Percentiles rank a stretch among this genome's conserved stretches.
Conservation (phyloP, 2,888 invertebrate species). For the Acleris laterana region DNA sequence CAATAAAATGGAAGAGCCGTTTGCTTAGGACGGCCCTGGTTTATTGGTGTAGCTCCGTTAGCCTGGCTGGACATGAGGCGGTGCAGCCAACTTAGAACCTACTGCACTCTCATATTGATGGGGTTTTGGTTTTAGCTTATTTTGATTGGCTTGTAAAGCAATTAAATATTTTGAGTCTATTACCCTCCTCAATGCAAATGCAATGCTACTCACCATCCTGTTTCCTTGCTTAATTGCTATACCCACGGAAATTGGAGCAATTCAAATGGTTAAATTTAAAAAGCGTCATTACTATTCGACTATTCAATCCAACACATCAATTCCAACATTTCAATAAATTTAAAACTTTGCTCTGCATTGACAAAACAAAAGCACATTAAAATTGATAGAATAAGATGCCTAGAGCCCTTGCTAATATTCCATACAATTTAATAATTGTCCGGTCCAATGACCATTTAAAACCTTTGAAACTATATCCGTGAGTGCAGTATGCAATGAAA, state of each 20-base stretch:
- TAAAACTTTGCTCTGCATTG: too few relatives aligned
- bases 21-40: constrained; percentile 15
- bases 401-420: background rate
- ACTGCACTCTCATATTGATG: background rate
- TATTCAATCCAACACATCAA: too few relatives aligned
- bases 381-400: too few relatives aligned
- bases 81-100: constrained; percentile 13
- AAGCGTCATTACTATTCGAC: too few relatives aligned
- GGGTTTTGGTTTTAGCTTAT: background rate
- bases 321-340: too few relatives aligned
- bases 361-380: too few relatives aligned
- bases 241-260: too few relatives aligned
- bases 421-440: constrained; percentile 1
- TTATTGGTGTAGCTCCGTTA: constrained; percentile 26
- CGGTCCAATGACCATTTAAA: constrained; percentile 36
- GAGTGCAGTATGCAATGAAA: constrained; percentile 42
- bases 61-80: constrained; percentile 13
- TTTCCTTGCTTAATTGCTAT: too few relatives aligned
- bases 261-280: too few relatives aligned
- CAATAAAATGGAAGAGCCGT: constrained; percentile 36
- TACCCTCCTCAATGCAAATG: too few relatives aligned
- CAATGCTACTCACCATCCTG: too few relatives aligned
- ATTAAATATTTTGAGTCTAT: background rate
- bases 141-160: background rate
- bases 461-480: constrained; percentile 28